Evolutionary conservation across 1,140 invertebrate genomes (phyloP), one percentile per base, ranked within the genome.

Genomic region (Spodoptera frugiperda): DNA sequence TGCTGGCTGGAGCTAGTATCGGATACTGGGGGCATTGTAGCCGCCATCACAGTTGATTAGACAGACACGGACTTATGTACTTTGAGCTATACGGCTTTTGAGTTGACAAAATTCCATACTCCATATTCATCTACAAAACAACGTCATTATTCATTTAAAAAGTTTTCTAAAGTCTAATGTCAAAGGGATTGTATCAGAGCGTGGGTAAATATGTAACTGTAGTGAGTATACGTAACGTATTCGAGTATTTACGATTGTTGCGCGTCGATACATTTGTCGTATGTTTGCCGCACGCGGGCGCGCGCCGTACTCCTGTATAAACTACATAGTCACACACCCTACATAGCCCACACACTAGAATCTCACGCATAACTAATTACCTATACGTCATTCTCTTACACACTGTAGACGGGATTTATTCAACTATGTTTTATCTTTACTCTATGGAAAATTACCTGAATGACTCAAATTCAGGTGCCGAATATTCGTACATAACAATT

Each of bases 231-330:
- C n/a, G 25, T 25, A 25, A 25, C 25, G 25, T 25, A 25, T 25
- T 25, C 25, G 25, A 4, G 25, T 25, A 12, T 68, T 53, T 68
- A 68, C 65, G 65, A 53, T 53, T 51, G 39, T 67, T 10, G 61
- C 21, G n/a, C 65, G 49, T 68, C 65, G 53, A 68, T 53, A 68
- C 48, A 68, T 68, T 9, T 53, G 65, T 53, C 25, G 49, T 53
- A 2, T 33, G 25, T 63, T 30, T 0, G 30, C 11, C 21, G 48
- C 46, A 51, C 48, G 48, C 65, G 11, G 19, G 9, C 33, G 39
- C 39, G 59, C 46, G 44, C 59, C 8, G 1, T 21, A 61, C 54
- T 1, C 2, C 3, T 39, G 6, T 9, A 39, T 5, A n/a, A 19
- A 17, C 4, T 19, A 53, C 51, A 10, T 15, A 4, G 49, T 53